Conservation (phyloP, 1,140 invertebrate species). For the Bombus superbus region DNA sequence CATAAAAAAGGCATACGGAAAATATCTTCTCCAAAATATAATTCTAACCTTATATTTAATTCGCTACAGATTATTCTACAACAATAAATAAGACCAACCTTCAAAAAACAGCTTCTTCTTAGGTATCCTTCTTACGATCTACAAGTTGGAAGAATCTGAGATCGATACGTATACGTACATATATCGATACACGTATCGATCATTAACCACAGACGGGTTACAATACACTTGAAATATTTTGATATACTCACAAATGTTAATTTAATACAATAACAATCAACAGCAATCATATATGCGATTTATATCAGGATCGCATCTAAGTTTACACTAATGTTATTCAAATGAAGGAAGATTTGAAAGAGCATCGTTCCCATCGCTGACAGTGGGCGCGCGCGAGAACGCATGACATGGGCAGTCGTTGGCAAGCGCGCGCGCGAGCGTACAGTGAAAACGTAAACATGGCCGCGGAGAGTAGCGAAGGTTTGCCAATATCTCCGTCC, state of each 20-base stretch:
- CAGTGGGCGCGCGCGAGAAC: not conserved
- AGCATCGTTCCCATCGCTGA: not conserved
- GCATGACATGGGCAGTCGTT: not conserved
- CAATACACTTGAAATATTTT: not conserved
- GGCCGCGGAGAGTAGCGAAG: slow-evolving; percentile 82
- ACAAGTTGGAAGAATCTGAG: not conserved
- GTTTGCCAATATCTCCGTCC: slow-evolving; percentile 83
- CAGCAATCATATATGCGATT: too few relatives aligned
- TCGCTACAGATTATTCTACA: not conserved
- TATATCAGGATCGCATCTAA: not conserved
- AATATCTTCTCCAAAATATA: not conserved
- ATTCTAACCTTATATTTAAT: not conserved
- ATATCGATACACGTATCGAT: not conserved
- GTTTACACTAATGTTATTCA: not conserved
- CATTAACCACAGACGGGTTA: not conserved
- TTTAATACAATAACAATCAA: not conserved
- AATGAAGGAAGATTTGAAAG: not conserved
- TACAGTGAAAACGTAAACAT: slow-evolving; percentile 78
- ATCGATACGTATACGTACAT: not conserved
- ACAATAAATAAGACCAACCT: not conserved
- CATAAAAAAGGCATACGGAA: not conserved
- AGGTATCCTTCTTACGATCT: not conserved
- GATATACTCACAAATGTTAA: not conserved
- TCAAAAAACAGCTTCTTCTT: not conserved
- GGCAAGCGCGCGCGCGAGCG: slow-evolving; percentile 38